These are phyloP conservation scores for Eupelmus urozonus DNA, from an alignment of 2,888 invertebrate genomes.

Conservation along the genomic window DNA sequence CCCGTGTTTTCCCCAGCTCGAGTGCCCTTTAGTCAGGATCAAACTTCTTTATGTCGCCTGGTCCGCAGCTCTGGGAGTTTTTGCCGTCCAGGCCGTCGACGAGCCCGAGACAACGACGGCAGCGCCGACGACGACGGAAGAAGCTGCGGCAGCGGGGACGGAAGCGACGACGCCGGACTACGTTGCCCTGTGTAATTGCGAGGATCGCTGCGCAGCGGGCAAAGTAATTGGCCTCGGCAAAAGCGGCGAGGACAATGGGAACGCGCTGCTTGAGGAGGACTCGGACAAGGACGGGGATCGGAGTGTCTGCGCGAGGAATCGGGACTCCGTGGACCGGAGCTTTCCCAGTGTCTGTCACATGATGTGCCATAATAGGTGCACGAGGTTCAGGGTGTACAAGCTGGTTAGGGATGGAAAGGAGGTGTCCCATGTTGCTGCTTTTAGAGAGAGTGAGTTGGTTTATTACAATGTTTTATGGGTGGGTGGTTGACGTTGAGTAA, in stretches of 20 bases:
- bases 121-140: constrained; percentile 5
- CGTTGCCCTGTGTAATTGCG: constrained; percentile 62
- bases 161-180: neutral
- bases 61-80: constrained; percentile 47
- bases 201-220: constrained; percentile 65
- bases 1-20: constrained; percentile 22
- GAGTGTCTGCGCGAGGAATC: constrained; percentile 72
- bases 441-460: constrained; percentile 68
- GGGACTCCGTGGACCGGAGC: constrained; percentile 68
- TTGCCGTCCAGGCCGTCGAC: neutral
- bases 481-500: too few relatives aligned
- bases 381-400: constrained; percentile 63
- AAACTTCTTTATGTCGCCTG: constrained; percentile 50
- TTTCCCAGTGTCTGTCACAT: constrained; percentile 73
- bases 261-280: constrained; percentile 63
- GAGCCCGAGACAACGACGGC: constrained; percentile 7
- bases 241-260: constrained; percentile 53
- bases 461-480: too few relatives aligned
- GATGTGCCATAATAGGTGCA: constrained; percentile 72
- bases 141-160: neutral
- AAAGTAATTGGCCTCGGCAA: constrained; percentile 63
- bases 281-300: constrained; percentile 67
- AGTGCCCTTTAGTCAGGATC: constrained; percentile 48
- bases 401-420: constrained; percentile 56
- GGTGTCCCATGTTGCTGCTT: constrained; percentile 59